Conservation (phyloP, 2,888 invertebrate genomes). For the Apamea monoglypha region DNA sequence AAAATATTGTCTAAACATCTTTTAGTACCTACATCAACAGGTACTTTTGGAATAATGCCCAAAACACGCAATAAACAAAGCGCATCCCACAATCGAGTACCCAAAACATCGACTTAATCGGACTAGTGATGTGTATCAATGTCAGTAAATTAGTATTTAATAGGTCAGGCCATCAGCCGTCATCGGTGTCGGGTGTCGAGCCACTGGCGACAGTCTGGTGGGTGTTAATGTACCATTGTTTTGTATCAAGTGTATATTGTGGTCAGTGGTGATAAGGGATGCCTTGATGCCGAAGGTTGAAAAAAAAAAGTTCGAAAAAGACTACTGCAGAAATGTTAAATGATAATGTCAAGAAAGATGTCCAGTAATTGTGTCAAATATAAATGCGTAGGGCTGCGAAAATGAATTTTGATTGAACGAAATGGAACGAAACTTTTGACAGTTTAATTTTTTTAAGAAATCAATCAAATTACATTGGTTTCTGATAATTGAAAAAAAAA, state of each 20-base stretch:
- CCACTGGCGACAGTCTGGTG: conserved; percentile 60
- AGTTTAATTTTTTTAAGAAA: neutral
- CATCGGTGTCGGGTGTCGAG: conserved; percentile 55
- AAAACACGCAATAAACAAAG: conserved; percentile 16
- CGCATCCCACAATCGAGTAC: conserved; percentile 26
- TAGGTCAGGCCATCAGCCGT: conserved; percentile 66
- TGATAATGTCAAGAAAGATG: neutral
- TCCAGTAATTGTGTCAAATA: neutral
- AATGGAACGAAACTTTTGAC: neutral
- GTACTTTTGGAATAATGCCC: neutral
- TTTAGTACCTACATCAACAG: neutral
- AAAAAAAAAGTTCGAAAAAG: neutral
- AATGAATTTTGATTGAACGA: neutral
- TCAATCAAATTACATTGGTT: neutral
- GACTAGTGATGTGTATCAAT: conserved; percentile 60
- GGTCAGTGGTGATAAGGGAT: conserved; percentile 36
- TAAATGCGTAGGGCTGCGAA: neutral
- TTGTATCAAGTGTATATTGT: conserved; percentile 38
- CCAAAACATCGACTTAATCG: conserved; percentile 55
- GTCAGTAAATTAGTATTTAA: conserved; percentile 67
- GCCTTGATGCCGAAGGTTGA: conserved; percentile 13
- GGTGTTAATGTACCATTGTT: conserved; percentile 60
- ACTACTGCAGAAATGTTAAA: neutral
- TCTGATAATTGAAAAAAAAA: neutral
- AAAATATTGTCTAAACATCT: neutral